Conservation (phyloP, 2,797 vertebrate species). For the Catharus ustulatus region DNA sequence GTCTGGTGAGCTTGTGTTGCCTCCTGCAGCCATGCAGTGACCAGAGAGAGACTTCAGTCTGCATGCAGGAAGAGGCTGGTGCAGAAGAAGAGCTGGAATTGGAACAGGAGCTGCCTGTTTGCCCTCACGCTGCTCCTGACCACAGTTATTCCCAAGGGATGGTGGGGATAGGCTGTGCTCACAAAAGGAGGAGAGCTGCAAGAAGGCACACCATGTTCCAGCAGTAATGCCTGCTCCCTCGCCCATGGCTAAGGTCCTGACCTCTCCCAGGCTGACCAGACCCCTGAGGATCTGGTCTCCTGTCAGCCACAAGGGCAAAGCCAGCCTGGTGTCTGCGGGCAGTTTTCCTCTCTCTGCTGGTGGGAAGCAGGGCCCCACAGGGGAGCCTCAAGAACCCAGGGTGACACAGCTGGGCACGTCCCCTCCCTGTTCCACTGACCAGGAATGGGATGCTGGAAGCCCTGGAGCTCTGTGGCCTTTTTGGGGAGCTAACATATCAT, state of each 20-base stretch:
- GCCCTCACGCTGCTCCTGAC: neutral
- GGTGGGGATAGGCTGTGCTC: neutral
- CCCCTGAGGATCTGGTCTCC: neutral
- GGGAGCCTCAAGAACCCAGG: neutral
- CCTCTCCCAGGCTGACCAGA: neutral
- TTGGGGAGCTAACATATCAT: conserved; percentile 71
- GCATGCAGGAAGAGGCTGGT: neutral
- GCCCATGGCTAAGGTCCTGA: fast-evolving
- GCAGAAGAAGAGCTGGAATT: neutral
- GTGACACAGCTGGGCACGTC: fast-evolving
- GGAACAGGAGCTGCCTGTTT: neutral
- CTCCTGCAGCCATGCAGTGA: neutral
- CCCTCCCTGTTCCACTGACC: neutral
- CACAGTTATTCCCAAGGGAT: fast-evolving
- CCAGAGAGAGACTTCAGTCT: neutral
- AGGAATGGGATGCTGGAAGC: neutral
- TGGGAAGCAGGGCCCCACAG: neutral
- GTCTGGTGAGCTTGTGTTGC: neutral
- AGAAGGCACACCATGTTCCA: neutral
- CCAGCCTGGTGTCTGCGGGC: fast-evolving
- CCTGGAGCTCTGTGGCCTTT: neutral
- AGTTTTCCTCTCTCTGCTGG: neutral
- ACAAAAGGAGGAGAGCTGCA: neutral
- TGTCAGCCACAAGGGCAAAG: neutral
- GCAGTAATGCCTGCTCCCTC: fast-evolving